Evolutionary conservation across 2,113 vertebrate species (phyloP).

Genomic region (Burhinus oedicnemus): DNA sequence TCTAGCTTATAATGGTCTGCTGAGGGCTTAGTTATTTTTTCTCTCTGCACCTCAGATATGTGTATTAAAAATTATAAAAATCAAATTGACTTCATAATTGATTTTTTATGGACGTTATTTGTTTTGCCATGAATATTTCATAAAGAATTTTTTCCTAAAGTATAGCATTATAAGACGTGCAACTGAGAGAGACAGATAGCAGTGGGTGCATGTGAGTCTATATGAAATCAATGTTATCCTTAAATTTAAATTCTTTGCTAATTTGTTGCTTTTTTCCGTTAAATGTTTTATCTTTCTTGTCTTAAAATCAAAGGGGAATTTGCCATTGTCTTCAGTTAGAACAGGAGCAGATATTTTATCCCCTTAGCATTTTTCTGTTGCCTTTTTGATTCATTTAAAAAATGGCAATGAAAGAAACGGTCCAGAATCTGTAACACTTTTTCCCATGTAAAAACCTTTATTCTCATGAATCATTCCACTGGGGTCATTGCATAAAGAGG

Average conservation of each 20-base stretch:
- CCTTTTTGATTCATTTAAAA: background rate
- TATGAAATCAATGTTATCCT: background rate
- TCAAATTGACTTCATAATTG: constrained; percentile 41
- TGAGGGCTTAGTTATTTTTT: constrained; percentile 18
- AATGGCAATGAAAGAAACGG: background rate
- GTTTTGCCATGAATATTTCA: constrained; percentile 57
- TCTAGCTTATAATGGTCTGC: constrained; percentile 32
- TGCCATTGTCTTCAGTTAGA: background rate
- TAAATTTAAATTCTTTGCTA: background rate
- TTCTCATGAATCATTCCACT: background rate
- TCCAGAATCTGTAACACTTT: background rate
- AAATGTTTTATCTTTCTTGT: background rate
- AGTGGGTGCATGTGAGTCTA: background rate
- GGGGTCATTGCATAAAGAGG: constrained; percentile 17
- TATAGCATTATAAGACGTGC: background rate
- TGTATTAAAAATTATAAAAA: constrained; percentile 51
- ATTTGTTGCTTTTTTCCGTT: background rate
- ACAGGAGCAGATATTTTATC: background rate
- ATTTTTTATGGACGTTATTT: constrained; percentile 46
- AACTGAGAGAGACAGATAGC: background rate
- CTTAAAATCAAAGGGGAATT: background rate
- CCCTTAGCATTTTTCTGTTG: background rate
- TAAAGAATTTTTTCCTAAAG: constrained; percentile 1
- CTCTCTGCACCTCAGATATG: constrained; percentile 18
- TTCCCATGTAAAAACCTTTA: constrained; percentile 2